These are phyloP conservation scores for Apamea sordens DNA, from an alignment of 2,888 invertebrate species.

Conservation along the genomic window DNA sequence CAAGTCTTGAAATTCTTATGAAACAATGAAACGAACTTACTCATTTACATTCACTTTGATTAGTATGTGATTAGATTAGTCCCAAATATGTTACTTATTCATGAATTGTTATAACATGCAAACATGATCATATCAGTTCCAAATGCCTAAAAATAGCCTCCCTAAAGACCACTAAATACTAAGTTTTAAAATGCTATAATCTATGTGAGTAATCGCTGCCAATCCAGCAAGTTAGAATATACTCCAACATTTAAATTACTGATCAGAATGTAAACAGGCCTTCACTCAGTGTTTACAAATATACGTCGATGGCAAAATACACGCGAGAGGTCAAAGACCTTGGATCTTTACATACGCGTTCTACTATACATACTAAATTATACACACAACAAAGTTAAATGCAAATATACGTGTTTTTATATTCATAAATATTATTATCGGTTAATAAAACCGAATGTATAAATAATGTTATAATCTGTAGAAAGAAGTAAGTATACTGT, in stretches of 20 bases:
- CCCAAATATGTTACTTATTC: background rate
- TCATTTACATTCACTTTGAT: slow-evolving; percentile 26
- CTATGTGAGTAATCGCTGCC: slow-evolving; percentile 16
- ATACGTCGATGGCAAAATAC: slow-evolving; percentile 70
- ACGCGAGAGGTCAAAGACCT: slow-evolving; percentile 75
- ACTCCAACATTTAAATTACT: slow-evolving; percentile 43
- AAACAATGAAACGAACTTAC: slow-evolving; percentile 37
- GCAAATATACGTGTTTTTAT: slow-evolving; percentile 62
- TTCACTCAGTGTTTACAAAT: slow-evolving; percentile 75
- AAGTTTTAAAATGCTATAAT: background rate
- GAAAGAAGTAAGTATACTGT: slow-evolving; percentile 29
- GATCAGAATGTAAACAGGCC: slow-evolving; percentile 53
- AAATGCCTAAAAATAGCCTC: background rate
- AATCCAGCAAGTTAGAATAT: background rate
- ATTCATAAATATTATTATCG: slow-evolving; percentile 54
- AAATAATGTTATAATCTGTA: slow-evolving; percentile 44
- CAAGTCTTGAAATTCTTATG: slow-evolving; percentile 33
- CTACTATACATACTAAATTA: slow-evolving; percentile 44
- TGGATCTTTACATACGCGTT: slow-evolving; percentile 66
- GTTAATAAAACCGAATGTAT: slow-evolving; percentile 53
- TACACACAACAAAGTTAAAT: slow-evolving; percentile 49
- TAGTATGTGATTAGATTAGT: slow-evolving; percentile 13
- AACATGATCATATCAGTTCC: background rate
- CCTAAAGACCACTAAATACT: background rate
- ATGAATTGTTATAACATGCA: slow-evolving; percentile 1